A percentile compares a stretch with the other conserved stretches of the same genome.
Conservation (phyloP, 2,113 vertebrate species). For the Pedetes capensis region DNA sequence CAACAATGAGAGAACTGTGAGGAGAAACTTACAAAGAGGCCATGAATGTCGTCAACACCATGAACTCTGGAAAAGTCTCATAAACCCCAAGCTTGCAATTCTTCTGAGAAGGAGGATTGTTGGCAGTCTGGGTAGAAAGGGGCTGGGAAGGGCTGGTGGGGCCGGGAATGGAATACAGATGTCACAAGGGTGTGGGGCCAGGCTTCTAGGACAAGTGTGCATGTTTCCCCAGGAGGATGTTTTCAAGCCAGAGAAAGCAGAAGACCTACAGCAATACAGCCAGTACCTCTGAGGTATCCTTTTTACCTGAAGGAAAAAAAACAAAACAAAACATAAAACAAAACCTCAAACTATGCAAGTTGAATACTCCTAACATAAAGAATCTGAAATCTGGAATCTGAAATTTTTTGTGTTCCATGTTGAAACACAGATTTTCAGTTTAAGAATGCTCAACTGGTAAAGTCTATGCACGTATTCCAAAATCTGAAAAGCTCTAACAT, state of each 20-base stretch:
- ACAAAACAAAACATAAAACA: neutral
- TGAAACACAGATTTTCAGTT: neutral
- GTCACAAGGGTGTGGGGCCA: neutral
- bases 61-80: neutral
- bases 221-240: neutral
- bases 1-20: neutral
- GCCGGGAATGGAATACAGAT: neutral
- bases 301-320: neutral
- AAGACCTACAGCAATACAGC: neutral
- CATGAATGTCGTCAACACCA: neutral
- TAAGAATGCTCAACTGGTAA: neutral
- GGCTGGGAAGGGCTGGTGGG: neutral
- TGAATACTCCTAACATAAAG: neutral
- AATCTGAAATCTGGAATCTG: neutral
- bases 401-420: neutral
- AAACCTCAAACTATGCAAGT: neutral
- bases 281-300: neutral
- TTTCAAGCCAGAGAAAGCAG: neutral
- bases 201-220: neutral
- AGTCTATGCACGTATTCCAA: neutral
- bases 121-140: neutral
- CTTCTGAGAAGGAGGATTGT: neutral
- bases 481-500: neutral
- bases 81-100: neutral
- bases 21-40: neutral